A percentile compares a stretch with the other conserved stretches of the same genome.
These are phyloP conservation scores for Petrocephalus schoutedeni DNA, from an alignment of 2,797 vertebrate species.

Conservation along the genomic window DNA sequence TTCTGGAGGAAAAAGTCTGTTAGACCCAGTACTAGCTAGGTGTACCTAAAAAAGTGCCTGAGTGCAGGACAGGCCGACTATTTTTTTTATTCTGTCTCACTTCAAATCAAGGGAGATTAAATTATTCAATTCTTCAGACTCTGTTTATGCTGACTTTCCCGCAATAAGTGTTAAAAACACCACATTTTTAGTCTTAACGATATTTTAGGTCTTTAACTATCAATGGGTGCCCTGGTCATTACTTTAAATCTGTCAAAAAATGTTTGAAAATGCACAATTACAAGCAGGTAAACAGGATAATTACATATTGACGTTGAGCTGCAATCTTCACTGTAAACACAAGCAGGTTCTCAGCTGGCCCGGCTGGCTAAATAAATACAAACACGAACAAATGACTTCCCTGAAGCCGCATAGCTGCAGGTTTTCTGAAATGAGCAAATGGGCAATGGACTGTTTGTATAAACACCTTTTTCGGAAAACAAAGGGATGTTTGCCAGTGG, in stretches of 20 bases:
- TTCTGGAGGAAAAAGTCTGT: background rate
- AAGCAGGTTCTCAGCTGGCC: background rate
- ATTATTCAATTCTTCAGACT: background rate
- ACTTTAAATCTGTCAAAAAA: background rate
- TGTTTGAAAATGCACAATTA: background rate
- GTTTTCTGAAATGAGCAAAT: background rate
- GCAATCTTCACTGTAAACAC: background rate
- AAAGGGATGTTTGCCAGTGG: constrained; percentile 8
- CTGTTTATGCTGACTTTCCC: background rate
- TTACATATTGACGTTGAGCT: background rate
- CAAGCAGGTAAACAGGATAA: background rate
- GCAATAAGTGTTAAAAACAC: background rate
- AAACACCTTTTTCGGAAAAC: constrained; percentile 20
- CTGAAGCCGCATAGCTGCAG: background rate
- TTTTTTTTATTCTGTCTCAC: background rate
- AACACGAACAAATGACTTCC: background rate
- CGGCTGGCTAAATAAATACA: background rate
- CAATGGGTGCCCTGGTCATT: background rate
- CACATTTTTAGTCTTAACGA: background rate
- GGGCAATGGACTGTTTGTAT: background rate
- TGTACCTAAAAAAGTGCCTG: background rate
- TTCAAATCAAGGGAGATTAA: background rate
- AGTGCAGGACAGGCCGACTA: background rate
- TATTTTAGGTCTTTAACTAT: background rate
- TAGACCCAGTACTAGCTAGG: background rate